Evolutionary conservation across 2,113 vertebrate genomes (phyloP), one percentile per base, ranked within the genome.

Genomic region (Pampusana beccarii): DNA sequence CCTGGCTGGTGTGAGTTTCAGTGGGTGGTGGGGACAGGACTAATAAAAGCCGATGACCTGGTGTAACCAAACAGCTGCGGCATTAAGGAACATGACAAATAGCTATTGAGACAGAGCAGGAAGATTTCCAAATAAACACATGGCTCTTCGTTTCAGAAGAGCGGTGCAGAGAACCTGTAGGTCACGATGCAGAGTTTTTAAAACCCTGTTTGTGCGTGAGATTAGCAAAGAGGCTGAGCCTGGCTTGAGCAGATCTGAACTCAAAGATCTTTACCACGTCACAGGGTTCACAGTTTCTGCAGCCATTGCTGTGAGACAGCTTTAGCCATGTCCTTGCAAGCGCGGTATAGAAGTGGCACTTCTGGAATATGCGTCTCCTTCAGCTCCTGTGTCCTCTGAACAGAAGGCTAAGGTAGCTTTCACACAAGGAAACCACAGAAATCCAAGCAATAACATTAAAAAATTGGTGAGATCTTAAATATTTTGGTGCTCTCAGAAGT

Each of bases 1-100:
- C 54, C 72, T 14, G 54, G 78, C 77, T 78, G 97, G 98, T 98
- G 48, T 98, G 98, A 93, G 95, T 99, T 98, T 98, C 98, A 96
- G 92, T 73, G 97, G 97, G 93, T 78, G 93, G 61, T 75, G 86
- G 87, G 79, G 65, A 87, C 60, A 90, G 90, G 56, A 77, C 95
- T 98, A 97, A 98, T 93, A 98, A 98, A 98, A 98, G 97, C 94
- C 94, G 86, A 96, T 98, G 97, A 97, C 69, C 94, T 92, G 95
- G 88, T 2, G 6, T 56, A 44, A 80, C 82, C 67, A 44, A 97
- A 94, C 95, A 97, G 96, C 95, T 97, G 96, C 70, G 91, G 96
- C 93, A 84, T 92, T 80, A 89, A 34, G 94, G 70, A 69, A 75
- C 66, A 36, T 53, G 84, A 71, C 53, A 86, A 85, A 54, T 33